Evolutionary conservation across 2,797 vertebrate species (phyloP).

Genomic region (Antennarius maculatus): DNA sequence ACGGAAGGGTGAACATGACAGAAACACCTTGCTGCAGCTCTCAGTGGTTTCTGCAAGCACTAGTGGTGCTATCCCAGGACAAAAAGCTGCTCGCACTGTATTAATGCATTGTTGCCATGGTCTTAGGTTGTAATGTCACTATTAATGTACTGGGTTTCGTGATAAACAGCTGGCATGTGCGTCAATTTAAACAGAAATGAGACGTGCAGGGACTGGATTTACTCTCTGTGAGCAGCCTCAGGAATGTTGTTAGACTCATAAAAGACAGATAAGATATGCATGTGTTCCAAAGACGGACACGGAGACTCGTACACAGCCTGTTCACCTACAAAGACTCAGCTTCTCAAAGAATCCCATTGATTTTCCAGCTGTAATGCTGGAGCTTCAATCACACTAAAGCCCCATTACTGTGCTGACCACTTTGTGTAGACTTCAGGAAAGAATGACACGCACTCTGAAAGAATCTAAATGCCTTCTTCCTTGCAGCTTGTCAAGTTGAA

Average conservation of each 20-base stretch:
- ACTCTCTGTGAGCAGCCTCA: slow-evolving; percentile 16
- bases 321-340: slow-evolving; percentile 31
- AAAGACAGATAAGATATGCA: slow-evolving; percentile 33
- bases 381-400: slow-evolving; percentile 72
- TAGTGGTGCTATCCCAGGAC: slow-evolving; percentile 61
- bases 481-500: slow-evolving; percentile 53
- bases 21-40: not conserved
- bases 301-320: slow-evolving; percentile 7
- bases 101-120: slow-evolving; percentile 48
- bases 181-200: slow-evolving; percentile 12
- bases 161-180: slow-evolving; percentile 6
- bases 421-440: slow-evolving; percentile 53
- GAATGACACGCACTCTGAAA: slow-evolving; percentile 28
- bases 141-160: slow-evolving; percentile 42
- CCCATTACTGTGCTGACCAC: slow-evolving; percentile 65
- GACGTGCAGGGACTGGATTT: slow-evolving; percentile 26
- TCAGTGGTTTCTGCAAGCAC: slow-evolving; percentile 20
- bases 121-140: slow-evolving; percentile 49
- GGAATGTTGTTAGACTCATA: slow-evolving; percentile 37
- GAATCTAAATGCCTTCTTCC: slow-evolving; percentile 47
- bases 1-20: too few species aligned
- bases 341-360: slow-evolving; percentile 65
- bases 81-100: slow-evolving; percentile 50
- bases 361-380: slow-evolving; percentile 60
- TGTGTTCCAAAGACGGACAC: slow-evolving; percentile 19